These are phyloP conservation scores for Resseliella maxima DNA, from an alignment of 2,888 invertebrate species.

Conservation along the genomic window DNA sequence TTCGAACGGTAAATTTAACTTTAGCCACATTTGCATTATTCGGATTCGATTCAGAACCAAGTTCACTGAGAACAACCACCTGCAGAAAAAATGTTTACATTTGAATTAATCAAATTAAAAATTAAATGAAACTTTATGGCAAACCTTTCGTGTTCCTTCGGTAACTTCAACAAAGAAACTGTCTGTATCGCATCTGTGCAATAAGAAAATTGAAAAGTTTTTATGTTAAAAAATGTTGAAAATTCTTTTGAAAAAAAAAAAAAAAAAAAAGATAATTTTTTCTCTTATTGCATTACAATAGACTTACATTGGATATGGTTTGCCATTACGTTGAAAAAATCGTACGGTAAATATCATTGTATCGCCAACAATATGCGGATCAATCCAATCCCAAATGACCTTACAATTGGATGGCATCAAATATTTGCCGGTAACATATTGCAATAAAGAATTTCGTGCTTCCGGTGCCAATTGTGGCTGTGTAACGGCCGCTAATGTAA, in stretches of 20 bases:
- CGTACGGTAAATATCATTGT: conserved; percentile 91
- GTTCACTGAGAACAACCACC: conserved; percentile 86
- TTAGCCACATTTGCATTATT: conserved; percentile 86
- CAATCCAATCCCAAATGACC: conserved; percentile 87
- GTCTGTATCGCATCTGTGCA: conserved; percentile 94
- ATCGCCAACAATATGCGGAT: conserved; percentile 89
- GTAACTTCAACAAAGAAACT: conserved; percentile 88
- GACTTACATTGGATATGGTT: conserved; percentile 93
- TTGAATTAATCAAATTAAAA: conserved; percentile 22
- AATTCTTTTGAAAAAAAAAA: too few species aligned
- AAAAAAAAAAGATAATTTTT: too few species aligned
- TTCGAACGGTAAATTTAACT: conserved; percentile 91
- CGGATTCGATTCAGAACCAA: conserved; percentile 88
- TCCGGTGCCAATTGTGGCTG: conserved; percentile 90
- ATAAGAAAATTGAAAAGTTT: too few species aligned
- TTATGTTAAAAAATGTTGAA: too few species aligned
- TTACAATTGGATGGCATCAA: conserved; percentile 87
- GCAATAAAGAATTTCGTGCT: conserved; percentile 87
- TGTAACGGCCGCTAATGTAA: conserved; percentile 90
- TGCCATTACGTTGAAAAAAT: conserved; percentile 93
- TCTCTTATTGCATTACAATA: too few species aligned
- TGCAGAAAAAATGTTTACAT: conserved; percentile 64
- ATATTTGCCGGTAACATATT: conserved; percentile 93
- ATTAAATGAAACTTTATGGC: not conserved
- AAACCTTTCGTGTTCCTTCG: conserved; percentile 82